A percentile compares a stretch with the other conserved stretches of the same genome.
These are phyloP conservation scores for Benthosema pterotum DNA, from an alignment of 2,797 vertebrate species.

Conservation along the genomic window DNA sequence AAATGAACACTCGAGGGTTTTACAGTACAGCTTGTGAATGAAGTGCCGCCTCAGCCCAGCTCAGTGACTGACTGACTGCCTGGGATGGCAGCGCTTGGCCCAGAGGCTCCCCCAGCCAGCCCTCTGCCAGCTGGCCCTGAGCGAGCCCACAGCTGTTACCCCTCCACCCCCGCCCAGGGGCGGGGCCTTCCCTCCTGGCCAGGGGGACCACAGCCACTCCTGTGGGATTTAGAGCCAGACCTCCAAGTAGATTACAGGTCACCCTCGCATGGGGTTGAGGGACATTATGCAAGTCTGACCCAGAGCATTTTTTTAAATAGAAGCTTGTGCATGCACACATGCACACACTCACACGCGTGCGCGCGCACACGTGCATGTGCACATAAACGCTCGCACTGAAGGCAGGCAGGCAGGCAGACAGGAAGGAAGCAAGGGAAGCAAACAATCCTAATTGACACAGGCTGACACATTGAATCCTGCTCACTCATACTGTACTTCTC, in stretches of 20 bases:
- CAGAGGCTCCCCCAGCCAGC: slow-evolving; percentile 48
- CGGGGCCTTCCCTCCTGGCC: slow-evolving; percentile 51
- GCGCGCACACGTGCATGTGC: neutral
- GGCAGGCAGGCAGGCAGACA: no score
- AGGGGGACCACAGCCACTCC: slow-evolving; percentile 47
- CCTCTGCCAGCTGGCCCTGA: slow-evolving; percentile 64
- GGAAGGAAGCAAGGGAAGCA: no score
- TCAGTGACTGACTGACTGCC: neutral
- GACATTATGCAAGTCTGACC: slow-evolving; percentile 35
- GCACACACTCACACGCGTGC: neutral
- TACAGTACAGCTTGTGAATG: slow-evolving; percentile 60
- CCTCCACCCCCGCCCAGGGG: slow-evolving; percentile 33
- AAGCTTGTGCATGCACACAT: neutral
- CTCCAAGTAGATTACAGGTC: slow-evolving; percentile 66
- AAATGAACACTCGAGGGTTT: no score
- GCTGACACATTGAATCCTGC: neutral
- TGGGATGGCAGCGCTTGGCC: slow-evolving; percentile 64
- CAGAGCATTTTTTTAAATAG: slow-evolving; percentile 15
- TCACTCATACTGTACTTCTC: no score
- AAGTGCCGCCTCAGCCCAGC: slow-evolving; percentile 59
- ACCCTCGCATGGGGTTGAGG: slow-evolving; percentile 41
- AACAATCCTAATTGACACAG: no score
- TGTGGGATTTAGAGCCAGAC: slow-evolving; percentile 64
- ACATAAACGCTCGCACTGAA: slow-evolving; percentile 2
- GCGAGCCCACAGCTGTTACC: slow-evolving; percentile 35